These are phyloP conservation scores for Luffia ferchaultella DNA, from an alignment of 2,888 invertebrate species.

Conservation along the genomic window DNA sequence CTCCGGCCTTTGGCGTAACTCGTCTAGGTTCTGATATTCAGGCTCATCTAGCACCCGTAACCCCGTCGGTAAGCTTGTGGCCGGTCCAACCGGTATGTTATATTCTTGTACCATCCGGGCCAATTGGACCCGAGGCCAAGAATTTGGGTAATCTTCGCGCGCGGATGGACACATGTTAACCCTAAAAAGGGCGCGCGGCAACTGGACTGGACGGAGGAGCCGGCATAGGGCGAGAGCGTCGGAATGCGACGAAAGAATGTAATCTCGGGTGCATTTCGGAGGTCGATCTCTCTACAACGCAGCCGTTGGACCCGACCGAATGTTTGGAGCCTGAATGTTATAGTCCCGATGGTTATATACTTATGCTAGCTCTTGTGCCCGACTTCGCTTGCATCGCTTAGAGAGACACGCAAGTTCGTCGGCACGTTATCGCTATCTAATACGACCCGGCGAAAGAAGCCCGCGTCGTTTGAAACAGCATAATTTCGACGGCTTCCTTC, in stretches of 20 bases:
- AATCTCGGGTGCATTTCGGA: conserved; percentile 68
- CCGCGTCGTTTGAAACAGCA: no score
- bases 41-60: conserved; percentile 44
- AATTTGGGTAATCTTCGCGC: conserved; percentile 52
- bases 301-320: conserved; percentile 31
- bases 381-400: no score
- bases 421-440: no score
- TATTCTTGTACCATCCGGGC: conserved; percentile 56
- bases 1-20: conserved; percentile 54
- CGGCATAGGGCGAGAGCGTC: conserved; percentile 63
- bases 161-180: conserved; percentile 60
- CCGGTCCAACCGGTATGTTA: conserved; percentile 49
- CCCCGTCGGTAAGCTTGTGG: conserved; percentile 39
- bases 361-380: no score
- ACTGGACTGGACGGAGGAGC: conserved; percentile 58
- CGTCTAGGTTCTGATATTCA: conserved; percentile 55
- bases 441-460: no score
- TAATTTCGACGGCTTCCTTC: no score
- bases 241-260: conserved; percentile 69
- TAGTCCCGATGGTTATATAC: no score
- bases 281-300: conserved; percentile 61
- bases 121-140: conserved; percentile 27
- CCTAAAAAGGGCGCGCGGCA: conserved; percentile 65
- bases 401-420: no score
- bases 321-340: no score